Evolutionary conservation across 2,888 invertebrate genomes (phyloP), one percentile per base, ranked within the genome.

Genomic region (Pedicia rivosa): DNA sequence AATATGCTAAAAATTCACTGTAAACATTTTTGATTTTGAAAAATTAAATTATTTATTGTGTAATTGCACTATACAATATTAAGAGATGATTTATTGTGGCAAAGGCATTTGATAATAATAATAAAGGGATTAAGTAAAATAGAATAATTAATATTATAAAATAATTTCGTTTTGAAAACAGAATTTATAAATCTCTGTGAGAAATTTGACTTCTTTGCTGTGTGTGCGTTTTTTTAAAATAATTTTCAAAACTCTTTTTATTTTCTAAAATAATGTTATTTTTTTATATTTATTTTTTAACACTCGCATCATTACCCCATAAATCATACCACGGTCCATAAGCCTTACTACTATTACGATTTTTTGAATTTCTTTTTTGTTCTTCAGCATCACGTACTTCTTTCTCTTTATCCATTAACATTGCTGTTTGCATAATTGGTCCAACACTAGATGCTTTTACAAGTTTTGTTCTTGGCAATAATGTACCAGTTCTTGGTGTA

Each of bases 311-410:
- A 39, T 74, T 67, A 20, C 77, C 84, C 86, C 86, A 87, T 43
- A 86, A 67, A 60, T 87, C 86, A 53, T 84, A 86, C 86, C 86
- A 86, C 1, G 86, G 84, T 2, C 86, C 86, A 54, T 82, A 86
- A 46, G 75, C 77, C 51, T 13, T 55, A 56, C 27, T 39, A 38
- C 39, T 37, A 13, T 30, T 36, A 16, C 37, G 22, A 36, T 29
- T 33, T 31, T 35, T n/a, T n/a, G n/a, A n/a, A n/a, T n/a, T 36
- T 28, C 37, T 36, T 46, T 48, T 9, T 46, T 48, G 34, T 26
- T 25, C 41, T 48, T 49, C 31, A 47, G 37, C 40, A 24, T 34
- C 38, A 9, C 36, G 30, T 39, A 59, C 57, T 34, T 63, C 60
- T 46, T 62, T 51, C 48, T 55, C 60, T 8, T 36, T 36, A 31